Base-by-base conservation (phyloP, 2,113 vertebrate species). In the Helogale parvula region DNA sequence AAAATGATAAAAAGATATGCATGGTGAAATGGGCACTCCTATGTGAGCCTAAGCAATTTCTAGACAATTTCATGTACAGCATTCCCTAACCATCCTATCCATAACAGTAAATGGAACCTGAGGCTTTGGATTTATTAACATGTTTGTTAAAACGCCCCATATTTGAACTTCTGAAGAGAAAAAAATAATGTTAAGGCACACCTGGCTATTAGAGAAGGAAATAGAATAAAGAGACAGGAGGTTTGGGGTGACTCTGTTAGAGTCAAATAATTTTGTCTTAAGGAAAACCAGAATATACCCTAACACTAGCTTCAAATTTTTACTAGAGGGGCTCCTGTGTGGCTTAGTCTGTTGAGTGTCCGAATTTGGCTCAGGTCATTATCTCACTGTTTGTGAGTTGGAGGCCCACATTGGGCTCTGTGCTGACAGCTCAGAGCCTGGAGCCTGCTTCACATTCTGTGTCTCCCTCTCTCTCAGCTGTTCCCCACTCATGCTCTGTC, bases 201-300 rank as follows among this genome's bases (percentile, higher is more conserved):
- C 19, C 93, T 93, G 7, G 5, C 25, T 52, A 45, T 41, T 80
- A 82, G 10, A 74, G 31, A 65, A 96, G 84, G 13, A 84, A 79
- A 45, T 60, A 84, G 57, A 87, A 88, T 68, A 79, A 90, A 71
- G 13, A 90, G 17, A 8, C 1, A n/a, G 29, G 35, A 77, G 10
- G 2, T 33, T 93, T 93, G 0, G 52, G 33, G 29, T 45, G 0
- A 76, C 7, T 89, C 9, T 89, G 15, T 83, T 66, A 90, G 17
- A 33, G 3, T 79, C 33, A 83, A 87, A 45, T 69, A 79, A 45
- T 83, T 96, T 88, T 87, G 69, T 84, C 85, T 88, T 66, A 92
- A 80, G 82, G 13, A 88, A 96, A 96, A 93, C 11, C 79, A 81
- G 54, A 45, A 52, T 77, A 88, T 5, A 71, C 2, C 2, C 4